These are phyloP conservation scores for Podiceps cristatus DNA, from an alignment of 2,113 vertebrate genomes.

Conservation along the genomic window DNA sequence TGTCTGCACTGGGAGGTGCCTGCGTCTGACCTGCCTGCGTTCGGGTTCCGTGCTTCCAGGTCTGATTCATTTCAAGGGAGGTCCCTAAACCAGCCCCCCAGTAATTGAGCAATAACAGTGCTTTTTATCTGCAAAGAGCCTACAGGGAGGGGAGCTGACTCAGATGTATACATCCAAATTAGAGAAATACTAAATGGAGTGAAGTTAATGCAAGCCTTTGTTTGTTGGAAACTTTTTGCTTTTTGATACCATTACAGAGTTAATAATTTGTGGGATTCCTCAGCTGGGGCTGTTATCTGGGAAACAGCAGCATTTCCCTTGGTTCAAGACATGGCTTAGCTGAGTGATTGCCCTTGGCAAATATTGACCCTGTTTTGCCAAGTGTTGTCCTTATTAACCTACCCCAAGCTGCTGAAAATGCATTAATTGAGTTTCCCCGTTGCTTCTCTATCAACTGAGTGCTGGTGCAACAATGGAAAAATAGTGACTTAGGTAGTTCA, in stretches of 20 bases:
- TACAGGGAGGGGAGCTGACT: background rate
- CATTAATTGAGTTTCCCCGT: background rate
- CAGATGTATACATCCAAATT: background rate
- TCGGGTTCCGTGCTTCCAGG: background rate
- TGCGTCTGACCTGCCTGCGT: background rate
- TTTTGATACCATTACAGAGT: background rate
- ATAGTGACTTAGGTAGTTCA: background rate
- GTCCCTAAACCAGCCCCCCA: background rate
- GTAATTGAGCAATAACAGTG: background rate
- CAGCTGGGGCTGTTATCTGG: background rate
- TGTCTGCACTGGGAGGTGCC: background rate
- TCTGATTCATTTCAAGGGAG: background rate
- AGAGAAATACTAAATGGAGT: background rate
- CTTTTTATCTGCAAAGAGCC: background rate
- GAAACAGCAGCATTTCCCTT: background rate
- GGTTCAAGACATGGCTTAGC: background rate
- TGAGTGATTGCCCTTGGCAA: background rate
- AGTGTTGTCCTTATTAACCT: background rate
- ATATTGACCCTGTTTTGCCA: background rate
- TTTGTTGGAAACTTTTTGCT: background rate
- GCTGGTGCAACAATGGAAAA: background rate
- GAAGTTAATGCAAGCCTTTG: background rate
- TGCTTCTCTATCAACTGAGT: background rate
- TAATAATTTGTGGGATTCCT: background rate
- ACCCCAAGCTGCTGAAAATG: background rate